Conservation (phyloP, 2,888 invertebrate species). For the Orthonevra nobilis region DNA sequence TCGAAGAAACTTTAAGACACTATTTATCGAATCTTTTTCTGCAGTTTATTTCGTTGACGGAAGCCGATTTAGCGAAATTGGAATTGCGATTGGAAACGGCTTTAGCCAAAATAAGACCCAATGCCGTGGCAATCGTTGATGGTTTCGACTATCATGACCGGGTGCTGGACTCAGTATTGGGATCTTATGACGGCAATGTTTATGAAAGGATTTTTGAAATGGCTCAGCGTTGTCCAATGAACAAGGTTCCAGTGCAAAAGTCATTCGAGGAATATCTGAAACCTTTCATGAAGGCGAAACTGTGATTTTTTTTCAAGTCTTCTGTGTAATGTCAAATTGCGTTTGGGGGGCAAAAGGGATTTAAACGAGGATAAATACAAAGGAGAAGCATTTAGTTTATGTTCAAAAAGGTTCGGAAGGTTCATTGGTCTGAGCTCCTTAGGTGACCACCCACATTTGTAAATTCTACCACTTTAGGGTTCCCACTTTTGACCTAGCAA, state of each 20-base stretch:
- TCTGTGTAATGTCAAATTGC: too few relatives aligned
- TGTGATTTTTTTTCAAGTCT: too few relatives aligned
- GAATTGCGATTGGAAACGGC: constrained; percentile 87
- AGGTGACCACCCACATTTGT: too few relatives aligned
- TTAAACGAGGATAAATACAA: too few relatives aligned
- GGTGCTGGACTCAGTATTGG: constrained; percentile 87
- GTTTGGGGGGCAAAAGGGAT: too few relatives aligned
- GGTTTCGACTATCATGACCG: constrained; percentile 92
- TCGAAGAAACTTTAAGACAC: constrained; percentile 79
- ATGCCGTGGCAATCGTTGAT: constrained; percentile 95
- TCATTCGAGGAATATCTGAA: constrained; percentile 86
- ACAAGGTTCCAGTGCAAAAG: constrained; percentile 88
- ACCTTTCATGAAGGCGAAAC: constrained; percentile 88
- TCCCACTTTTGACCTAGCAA: too few relatives aligned
- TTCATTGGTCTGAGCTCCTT: too few relatives aligned
- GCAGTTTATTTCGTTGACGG: constrained; percentile 71
- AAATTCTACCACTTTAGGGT: too few relatives aligned
- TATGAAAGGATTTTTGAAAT: constrained; percentile 90
- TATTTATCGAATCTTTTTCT: too few relatives aligned
- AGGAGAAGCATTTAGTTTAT: background rate
- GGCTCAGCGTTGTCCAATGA: constrained; percentile 90
- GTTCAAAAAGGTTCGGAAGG: too few relatives aligned
- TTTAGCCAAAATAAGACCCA: constrained; percentile 87
- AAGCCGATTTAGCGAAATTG: constrained; percentile 79
- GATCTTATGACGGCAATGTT: constrained; percentile 91